A percentile compares a stretch with the other conserved stretches of the same genome.
phyloP scores from a whole-genome alignment of 2,888 invertebrate species.

The Xiphydria camelus region DNA sequence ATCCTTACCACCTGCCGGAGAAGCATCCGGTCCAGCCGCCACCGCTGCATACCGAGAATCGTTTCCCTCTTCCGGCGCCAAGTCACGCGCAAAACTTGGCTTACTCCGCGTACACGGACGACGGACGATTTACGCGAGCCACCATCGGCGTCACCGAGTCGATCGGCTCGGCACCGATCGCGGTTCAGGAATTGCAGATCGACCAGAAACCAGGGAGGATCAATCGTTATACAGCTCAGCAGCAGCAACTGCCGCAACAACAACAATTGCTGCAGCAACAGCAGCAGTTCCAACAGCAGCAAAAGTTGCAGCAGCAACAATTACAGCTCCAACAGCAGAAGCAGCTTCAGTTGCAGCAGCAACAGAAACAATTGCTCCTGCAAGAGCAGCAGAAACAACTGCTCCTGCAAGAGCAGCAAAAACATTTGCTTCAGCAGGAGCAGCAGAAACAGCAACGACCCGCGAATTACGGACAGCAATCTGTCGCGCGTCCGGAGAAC shows the following conservation, averaged over 20 bases:
- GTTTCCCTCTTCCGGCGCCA: slow-evolving; percentile 18
- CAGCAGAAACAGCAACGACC: slow-evolving; percentile 3
- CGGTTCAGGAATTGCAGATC: too few relatives aligned
- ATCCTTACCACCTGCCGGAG: slow-evolving; percentile 23
- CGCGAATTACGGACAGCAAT: too few relatives aligned
- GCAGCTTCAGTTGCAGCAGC: slow-evolving; percentile 17
- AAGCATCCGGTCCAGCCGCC: slow-evolving; percentile 24
- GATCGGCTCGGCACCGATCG: too few relatives aligned
- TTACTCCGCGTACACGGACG: slow-evolving; percentile 46
- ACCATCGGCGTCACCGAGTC: too few relatives aligned
- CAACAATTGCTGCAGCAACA: slow-evolving; percentile 1
- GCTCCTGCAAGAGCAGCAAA: slow-evolving; percentile 17
- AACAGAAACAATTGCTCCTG: slow-evolving; percentile 6
- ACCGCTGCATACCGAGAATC: slow-evolving; percentile 8
- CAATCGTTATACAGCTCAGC: slow-evolving; percentile 29
- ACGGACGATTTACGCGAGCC: too few relatives aligned
- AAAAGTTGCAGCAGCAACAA: slow-evolving; percentile 17
- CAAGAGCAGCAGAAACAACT: slow-evolving; percentile 17
- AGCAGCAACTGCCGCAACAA: slow-evolving; percentile 9
- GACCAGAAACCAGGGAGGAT: too few relatives aligned
- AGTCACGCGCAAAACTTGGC: slow-evolving; percentile 44
- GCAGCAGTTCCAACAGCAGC: slow-evolving; percentile 20
- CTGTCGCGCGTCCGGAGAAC: too few relatives aligned
- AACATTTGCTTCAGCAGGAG: slow-evolving; percentile 16
- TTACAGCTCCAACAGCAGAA: slow-evolving; percentile 17